Base-by-base conservation (phyloP, 2,888 invertebrate species). In the Sinelater perroti region DNA sequence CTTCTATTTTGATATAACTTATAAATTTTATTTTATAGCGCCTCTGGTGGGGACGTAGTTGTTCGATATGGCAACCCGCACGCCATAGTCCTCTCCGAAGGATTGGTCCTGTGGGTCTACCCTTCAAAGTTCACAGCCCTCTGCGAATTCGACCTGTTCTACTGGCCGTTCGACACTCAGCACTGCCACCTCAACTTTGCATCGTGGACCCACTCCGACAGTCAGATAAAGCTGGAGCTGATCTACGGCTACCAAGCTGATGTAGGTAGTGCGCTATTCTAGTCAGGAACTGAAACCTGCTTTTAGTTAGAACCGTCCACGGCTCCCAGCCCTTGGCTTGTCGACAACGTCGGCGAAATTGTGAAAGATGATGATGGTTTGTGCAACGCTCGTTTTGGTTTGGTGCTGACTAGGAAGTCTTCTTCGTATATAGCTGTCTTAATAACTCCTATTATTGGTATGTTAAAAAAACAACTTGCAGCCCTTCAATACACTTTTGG, bases 121-220 rank as follows among this genome's bases (percentile, higher is more conserved):
- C 86, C 89, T 3, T 82, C 86, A 1, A 87, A 87, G 60, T 86
- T 90, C 59, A 79, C 85, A 0, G 80, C 83, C 8, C 84, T 85
- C 67, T 88, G 87, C 68, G 84, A 87, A 54, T 72, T 85, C 20
- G 84, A 92, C 70, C 79, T 93, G 46, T 77, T 81, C 10, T 78
- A 82, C 59, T 93, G 93, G 93, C 93, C 93, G 0, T 84, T 81
- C 40, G 93, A 93, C 75, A 78, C 78, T 3, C 92, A 93, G 72
- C 76, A 72, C 0, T 90, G 89, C 67, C 69, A 74, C 35, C 77
- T 93, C 57, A 83, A 83, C 67, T 84, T 93, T 56, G 91, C 90
- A 1, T 90, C 91, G 0, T 88, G 91, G 85, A 84, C 86, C 0
- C 84, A 87, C 70, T 80, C 81, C 45, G 82, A 83, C 0, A 82